phyloP scores from a whole-genome alignment of 2,888 invertebrate genomes.

The Nemapogon koenigi region DNA sequence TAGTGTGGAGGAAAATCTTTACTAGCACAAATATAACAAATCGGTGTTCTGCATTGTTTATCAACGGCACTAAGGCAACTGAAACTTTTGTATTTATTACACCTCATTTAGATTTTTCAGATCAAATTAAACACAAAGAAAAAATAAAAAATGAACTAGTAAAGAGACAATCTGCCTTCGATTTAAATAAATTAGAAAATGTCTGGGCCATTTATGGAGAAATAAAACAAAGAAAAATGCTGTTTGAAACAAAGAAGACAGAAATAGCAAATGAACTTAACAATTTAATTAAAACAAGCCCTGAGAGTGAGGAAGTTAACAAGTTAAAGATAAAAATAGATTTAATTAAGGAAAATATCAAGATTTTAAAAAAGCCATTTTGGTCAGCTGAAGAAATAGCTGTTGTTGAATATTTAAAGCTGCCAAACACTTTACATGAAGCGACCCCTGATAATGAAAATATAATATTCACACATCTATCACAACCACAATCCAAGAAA shows the following conservation, averaged over 20 bases:
- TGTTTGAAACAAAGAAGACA: conserved; percentile 57
- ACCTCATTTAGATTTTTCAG: conserved; percentile 72
- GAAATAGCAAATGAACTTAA: conserved; percentile 56
- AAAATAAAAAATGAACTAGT: conserved; percentile 60
- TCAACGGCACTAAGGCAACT: conserved; percentile 73
- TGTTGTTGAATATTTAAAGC: conserved; percentile 65
- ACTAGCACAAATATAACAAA: no score
- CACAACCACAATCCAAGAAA: conserved; percentile 33
- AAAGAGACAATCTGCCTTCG: conserved; percentile 56
- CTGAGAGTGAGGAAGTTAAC: conserved; percentile 42
- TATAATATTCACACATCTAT: conserved; percentile 29
- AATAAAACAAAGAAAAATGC: conserved; percentile 51
- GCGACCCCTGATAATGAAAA: conserved; percentile 61
- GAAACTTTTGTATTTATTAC: conserved; percentile 71
- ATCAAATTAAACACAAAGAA: conserved; percentile 54
- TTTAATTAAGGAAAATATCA: conserved; percentile 68
- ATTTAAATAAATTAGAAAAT: conserved; percentile 61
- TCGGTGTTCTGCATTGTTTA: conserved; percentile 67
- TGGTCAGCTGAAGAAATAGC: conserved; percentile 78
- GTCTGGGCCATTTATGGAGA: conserved; percentile 69
- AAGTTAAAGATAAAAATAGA: conserved; percentile 63
- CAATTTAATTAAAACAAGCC: conserved; percentile 35
- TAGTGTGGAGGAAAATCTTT: conserved; percentile 13
- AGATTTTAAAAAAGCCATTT: conserved; percentile 65
- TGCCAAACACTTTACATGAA: conserved; percentile 75